Base-by-base conservation (phyloP, 2,888 invertebrate species). In the Nysson spinosus region DNA sequence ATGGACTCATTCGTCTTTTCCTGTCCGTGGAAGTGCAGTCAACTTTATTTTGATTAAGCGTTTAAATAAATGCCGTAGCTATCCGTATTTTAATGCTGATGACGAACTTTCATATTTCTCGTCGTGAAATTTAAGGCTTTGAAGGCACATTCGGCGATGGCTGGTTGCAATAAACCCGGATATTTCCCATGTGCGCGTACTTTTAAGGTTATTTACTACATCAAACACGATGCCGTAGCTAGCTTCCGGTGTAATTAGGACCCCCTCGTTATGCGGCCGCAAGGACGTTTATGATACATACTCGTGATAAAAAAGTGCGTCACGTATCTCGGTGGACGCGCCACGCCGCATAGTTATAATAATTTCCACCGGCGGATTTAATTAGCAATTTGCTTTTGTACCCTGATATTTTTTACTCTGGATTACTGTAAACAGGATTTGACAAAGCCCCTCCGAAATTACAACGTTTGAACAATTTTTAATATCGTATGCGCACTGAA, bases 171-270 rank as follows among this genome's bases (percentile, higher is more conserved):
- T 20, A 32, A 14, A 42, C 14, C 24, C 5, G 34, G 17, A 34
- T 35, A 39, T 66, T 54, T 47, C 11, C 4, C 44, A 17, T 16
- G 28, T 28, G 3, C 12, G 30, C 22, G 30, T 16, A 35, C 65
- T 66, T 66, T 69, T 46, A 40, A 61, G 52, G 34, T 69, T 68
- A 73, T 72, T 67, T 68, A 62, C 40, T 44, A 63, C 57, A 49
- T 67, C 57, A 70, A 73, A 64, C 58, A 34, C 57, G 61, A 16
- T 51, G 54, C 37, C 37, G 54, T 51, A 44, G 24, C 49, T 52
- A 44, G 40, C 47, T 43, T 19, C 49, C 34, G 19, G 17, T 39
- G 68, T 75, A 77, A 77, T 75, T 72, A 68, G 60, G 56, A 9
- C 7, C 40, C n/a, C 37, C 64, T 76, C 70, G 58, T 75, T 75